phyloP scores from a whole-genome alignment of 2,797 vertebrate species.

The Enteromius trimaculatus region DNA sequence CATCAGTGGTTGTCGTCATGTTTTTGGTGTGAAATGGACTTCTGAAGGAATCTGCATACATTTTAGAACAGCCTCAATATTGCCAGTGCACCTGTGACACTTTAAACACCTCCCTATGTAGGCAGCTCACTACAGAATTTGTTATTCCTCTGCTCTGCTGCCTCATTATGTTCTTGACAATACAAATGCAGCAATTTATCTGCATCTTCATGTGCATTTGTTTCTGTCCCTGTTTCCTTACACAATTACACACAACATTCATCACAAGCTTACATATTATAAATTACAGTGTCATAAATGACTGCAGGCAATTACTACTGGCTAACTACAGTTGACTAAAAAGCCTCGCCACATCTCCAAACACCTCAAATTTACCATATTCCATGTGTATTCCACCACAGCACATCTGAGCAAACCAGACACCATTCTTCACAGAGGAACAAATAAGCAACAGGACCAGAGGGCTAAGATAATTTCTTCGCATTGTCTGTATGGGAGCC shows the following conservation, averaged over 20 bases:
- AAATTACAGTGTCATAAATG: background rate
- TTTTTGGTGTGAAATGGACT: background rate
- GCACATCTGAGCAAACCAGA: background rate
- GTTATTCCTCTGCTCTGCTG: constrained; percentile 46
- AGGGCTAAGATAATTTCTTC: constrained; percentile 15
- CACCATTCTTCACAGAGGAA: background rate
- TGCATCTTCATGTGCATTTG: background rate
- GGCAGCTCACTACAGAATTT: background rate
- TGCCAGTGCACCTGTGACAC: background rate
- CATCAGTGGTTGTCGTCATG: background rate
- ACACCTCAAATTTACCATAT: background rate
- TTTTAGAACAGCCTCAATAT: background rate
- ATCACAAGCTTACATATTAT: constrained; percentile 3
- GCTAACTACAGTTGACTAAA: constrained; percentile 1
- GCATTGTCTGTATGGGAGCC: constrained; percentile 3
- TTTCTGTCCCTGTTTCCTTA: background rate
- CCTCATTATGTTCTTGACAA: constrained; percentile 65
- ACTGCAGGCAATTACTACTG: constrained; percentile 1
- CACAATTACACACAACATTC: constrained; percentile 25
- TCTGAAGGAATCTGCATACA: background rate
- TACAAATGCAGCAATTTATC: constrained; percentile 23
- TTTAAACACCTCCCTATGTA: background rate
- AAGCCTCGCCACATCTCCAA: background rate
- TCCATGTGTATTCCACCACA: background rate
- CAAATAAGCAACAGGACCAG: background rate